These are phyloP conservation scores for Antigone vipio DNA, from an alignment of 2,113 vertebrate species.

Conservation along the genomic window DNA sequence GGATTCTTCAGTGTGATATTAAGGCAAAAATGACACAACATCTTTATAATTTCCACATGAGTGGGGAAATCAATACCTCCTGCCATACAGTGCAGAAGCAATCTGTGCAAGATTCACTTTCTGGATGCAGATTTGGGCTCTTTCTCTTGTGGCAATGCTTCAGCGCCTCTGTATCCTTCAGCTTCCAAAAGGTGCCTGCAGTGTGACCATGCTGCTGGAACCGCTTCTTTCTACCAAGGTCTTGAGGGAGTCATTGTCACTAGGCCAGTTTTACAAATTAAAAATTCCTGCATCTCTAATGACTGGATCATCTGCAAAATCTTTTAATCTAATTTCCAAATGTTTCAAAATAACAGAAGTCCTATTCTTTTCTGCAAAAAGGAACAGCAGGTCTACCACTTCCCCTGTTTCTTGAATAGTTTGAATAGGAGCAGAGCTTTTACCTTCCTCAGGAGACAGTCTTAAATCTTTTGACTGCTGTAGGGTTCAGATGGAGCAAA, in stretches of 20 bases:
- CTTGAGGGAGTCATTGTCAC: slow-evolving; percentile 35
- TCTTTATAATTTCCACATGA: slow-evolving; percentile 39
- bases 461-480: not conserved
- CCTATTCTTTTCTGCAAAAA: not conserved
- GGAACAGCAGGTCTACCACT: slow-evolving; percentile 29
- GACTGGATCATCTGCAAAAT: slow-evolving; percentile 34
- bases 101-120: slow-evolving; percentile 18
- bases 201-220: not conserved
- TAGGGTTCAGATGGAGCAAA: not conserved
- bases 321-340: slow-evolving; percentile 44
- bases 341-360: slow-evolving; percentile 29
- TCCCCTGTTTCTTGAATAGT: not conserved
- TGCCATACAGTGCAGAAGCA: not conserved
- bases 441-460: not conserved
- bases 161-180: not conserved
- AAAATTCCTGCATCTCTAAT: slow-evolving; percentile 60
- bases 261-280: slow-evolving; percentile 53
- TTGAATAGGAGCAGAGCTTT: not conserved
- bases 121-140: slow-evolving; percentile 11
- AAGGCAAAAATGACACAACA: not conserved
- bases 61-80: not conserved
- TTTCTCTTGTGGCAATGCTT: not conserved
- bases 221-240: not conserved
- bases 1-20: not conserved
- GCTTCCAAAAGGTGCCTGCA: slow-evolving; percentile 23